Conservation (phyloP, 64 coral and sea anemone genomes). For the Montipora foliosa region DNA sequence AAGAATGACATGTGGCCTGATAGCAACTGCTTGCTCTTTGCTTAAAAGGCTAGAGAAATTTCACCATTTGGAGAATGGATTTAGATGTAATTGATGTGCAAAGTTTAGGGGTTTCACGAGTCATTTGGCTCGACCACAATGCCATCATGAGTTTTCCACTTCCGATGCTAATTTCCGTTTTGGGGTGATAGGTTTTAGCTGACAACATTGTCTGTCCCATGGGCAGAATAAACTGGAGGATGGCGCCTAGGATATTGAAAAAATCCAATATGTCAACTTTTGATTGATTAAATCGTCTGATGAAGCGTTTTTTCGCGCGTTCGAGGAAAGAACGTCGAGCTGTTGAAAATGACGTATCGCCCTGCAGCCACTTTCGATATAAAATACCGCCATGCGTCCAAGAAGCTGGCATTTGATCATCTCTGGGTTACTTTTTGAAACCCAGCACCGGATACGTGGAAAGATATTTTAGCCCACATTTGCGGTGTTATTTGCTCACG, state of each 20-base stretch:
- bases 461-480: background rate
- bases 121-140: conserved; percentile 40
- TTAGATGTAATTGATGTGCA: conserved; percentile 40
- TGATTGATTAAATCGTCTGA: background rate
- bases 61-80: conserved; percentile 2
- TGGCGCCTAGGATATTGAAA: conserved; percentile 7
- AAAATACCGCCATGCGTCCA: background rate
- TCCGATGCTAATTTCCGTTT: conserved; percentile 41
- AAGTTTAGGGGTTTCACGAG: conserved; percentile 17
- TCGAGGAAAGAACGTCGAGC: background rate
- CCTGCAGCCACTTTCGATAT: conserved; percentile 34
- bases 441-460: background rate
- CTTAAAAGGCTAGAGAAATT: background rate
- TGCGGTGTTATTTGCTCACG: background rate
- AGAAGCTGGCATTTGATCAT: too few species aligned
- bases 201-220: background rate
- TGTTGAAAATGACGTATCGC: conserved; percentile 31
- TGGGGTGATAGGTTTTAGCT: conserved; percentile 34
- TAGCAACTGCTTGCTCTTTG: conserved; percentile 11
- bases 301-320: background rate
- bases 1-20: background rate
- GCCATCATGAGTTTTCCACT: conserved; percentile 18
- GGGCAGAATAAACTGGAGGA: background rate
- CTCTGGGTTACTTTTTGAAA: background rate
- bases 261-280: conserved; percentile 34